A percentile compares a stretch with the other conserved stretches of the same genome.
These are phyloP conservation scores for Petrocephalus zakoni DNA, from an alignment of 2,113 vertebrate species.

Conservation along the genomic window DNA sequence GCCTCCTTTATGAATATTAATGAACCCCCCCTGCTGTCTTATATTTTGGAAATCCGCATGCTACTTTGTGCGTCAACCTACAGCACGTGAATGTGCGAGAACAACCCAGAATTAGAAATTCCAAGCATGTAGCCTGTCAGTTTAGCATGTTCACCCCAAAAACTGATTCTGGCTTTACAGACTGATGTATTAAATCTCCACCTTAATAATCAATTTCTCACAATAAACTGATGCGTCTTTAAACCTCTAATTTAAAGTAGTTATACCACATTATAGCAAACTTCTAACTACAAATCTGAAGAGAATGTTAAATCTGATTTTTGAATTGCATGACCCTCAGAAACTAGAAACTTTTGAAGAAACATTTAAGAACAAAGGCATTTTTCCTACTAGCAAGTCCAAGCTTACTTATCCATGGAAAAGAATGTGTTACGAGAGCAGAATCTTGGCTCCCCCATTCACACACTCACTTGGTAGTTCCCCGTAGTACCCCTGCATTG, in stretches of 20 bases:
- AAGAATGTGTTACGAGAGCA: background rate
- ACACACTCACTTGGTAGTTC: slow-evolving; percentile 78
- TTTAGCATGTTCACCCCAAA: background rate
- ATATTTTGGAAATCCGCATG: background rate
- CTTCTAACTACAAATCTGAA: background rate
- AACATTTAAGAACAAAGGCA: background rate
- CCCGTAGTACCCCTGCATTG: slow-evolving; percentile 69
- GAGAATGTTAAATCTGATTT: background rate
- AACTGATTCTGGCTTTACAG: background rate
- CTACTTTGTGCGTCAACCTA: background rate
- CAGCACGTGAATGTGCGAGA: background rate
- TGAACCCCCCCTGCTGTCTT: background rate
- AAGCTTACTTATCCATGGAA: background rate
- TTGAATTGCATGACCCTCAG: background rate
- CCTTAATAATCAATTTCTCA: background rate
- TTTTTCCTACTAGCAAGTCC: background rate
- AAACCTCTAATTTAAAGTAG: background rate
- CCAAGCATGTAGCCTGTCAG: too few relatives aligned
- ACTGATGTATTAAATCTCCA: background rate
- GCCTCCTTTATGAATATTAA: background rate
- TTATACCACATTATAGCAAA: background rate
- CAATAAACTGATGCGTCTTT: background rate
- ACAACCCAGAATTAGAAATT: background rate
- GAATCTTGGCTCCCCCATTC: background rate
- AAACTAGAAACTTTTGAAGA: background rate